Conservation (phyloP, 2,797 vertebrate genomes). For the Cyclura pinguis region DNA sequence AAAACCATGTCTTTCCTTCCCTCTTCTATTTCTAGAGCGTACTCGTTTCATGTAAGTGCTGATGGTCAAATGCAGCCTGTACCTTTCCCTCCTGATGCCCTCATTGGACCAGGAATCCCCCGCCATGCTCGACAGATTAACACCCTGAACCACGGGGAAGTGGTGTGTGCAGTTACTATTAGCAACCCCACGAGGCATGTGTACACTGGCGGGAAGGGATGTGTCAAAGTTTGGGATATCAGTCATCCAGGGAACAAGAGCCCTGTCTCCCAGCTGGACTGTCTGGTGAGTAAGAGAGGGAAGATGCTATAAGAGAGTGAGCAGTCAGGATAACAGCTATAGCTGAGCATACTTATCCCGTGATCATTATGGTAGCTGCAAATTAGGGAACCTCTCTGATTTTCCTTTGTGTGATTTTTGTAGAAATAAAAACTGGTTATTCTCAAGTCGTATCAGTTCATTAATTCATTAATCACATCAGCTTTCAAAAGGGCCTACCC, state of each 20-base stretch:
- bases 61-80: slow-evolving; percentile 93
- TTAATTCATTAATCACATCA: neutral
- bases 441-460: neutral
- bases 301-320: neutral
- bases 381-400: neutral
- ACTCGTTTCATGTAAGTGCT: slow-evolving; percentile 91
- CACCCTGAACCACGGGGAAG: slow-evolving; percentile 88
- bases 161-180: slow-evolving; percentile 90
- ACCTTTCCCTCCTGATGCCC: slow-evolving; percentile 88
- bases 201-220: slow-evolving; percentile 82
- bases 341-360: neutral
- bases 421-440: neutral
- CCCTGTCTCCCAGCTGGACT: slow-evolving; percentile 94
- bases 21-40: slow-evolving; percentile 79
- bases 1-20: neutral
- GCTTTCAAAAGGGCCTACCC: neutral
- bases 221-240: slow-evolving; percentile 88
- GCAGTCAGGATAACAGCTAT: rapidly evolving
- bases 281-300: slow-evolving; percentile 84
- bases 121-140: slow-evolving; percentile 90
- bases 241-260: slow-evolving; percentile 96
- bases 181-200: slow-evolving; percentile 87
- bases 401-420: neutral
- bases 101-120: slow-evolving; percentile 89
- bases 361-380: neutral